phyloP scores from a whole-genome alignment of 1,140 invertebrate species.

The Drusus annulatus region DNA sequence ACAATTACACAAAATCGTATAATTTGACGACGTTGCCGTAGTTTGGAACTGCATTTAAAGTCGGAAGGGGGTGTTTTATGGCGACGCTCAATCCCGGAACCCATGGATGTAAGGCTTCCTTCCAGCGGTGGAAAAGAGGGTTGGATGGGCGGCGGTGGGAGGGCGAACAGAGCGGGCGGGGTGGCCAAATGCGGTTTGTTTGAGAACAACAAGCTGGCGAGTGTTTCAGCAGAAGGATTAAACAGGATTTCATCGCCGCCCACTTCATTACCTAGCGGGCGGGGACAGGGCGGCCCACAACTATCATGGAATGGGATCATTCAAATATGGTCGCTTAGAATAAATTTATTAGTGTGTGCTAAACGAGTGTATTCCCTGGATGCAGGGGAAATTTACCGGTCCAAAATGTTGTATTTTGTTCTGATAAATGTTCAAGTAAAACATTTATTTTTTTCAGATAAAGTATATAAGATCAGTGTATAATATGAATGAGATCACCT shows the following conservation, averaged over 20 bases:
- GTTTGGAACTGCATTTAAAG: slow-evolving; percentile 1
- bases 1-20: too few species aligned
- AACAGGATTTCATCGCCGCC: slow-evolving; percentile 38
- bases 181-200: slow-evolving; percentile 36
- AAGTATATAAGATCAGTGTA: too few species aligned
- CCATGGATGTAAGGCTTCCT: not conserved
- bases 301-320: not conserved
- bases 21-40: too few species aligned
- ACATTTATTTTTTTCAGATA: too few species aligned
- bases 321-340: not conserved
- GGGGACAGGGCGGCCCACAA: slow-evolving; percentile 5
- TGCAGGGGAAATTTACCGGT: too few species aligned
- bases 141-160: not conserved
- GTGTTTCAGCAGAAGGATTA: slow-evolving; percentile 40
- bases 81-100: not conserved
- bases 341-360: too few species aligned
- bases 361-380: too few species aligned
- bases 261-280: slow-evolving; percentile 27
- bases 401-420: too few species aligned
- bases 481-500: too few species aligned
- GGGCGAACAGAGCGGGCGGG: not conserved
- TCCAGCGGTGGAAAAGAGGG: too few species aligned
- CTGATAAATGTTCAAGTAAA: too few species aligned
- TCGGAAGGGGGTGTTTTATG: not conserved
- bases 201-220: slow-evolving; percentile 38